A percentile compares a stretch with the other conserved stretches of the same genome.
Evolutionary conservation across 1,140 invertebrate species (phyloP).

Genomic region (Sweltsa coloradensis): DNA sequence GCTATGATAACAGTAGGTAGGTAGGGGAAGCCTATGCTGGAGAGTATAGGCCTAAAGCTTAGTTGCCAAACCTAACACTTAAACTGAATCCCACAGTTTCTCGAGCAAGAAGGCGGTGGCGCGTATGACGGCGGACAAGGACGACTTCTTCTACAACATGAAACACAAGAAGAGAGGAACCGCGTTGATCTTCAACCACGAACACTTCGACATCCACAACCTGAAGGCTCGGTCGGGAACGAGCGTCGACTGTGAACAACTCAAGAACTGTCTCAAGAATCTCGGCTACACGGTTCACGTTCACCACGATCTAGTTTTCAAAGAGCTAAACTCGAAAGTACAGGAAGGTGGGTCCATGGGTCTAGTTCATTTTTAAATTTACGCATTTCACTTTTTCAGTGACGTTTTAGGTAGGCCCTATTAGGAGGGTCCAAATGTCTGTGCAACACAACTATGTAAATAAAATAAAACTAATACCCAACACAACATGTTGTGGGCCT

Average conservation of each 20-base stretch:
- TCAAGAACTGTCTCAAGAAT: constrained; percentile 45
- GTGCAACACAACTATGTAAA: background rate
- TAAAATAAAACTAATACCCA: too few species aligned
- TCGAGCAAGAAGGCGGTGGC: too few species aligned
- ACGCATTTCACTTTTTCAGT: background rate
- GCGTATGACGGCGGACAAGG: constrained; percentile 50
- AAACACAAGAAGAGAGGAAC: constrained; percentile 63
- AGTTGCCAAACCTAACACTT: too few species aligned
- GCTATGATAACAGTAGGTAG: too few species aligned
- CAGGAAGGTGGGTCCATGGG: constrained; percentile 34
- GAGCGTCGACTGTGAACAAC: constrained; percentile 56
- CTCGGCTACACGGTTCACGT: constrained; percentile 65
- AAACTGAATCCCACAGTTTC: too few species aligned
- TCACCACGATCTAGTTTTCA: constrained; percentile 44
- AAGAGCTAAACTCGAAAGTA: constrained; percentile 52
- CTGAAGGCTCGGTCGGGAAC: constrained; percentile 56
- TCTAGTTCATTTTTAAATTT: constrained; percentile 8
- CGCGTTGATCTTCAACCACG: constrained; percentile 86
- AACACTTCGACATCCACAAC: constrained; percentile 49
- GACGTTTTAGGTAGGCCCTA: background rate
- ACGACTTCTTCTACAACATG: constrained; percentile 76
- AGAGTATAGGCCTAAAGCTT: too few species aligned
- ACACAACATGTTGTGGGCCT: too few species aligned
- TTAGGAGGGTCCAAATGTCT: background rate
- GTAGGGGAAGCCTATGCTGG: too few species aligned